These are phyloP conservation scores for Magallana angulata DNA, from an alignment of 1,140 invertebrate species.

Conservation along the genomic window DNA sequence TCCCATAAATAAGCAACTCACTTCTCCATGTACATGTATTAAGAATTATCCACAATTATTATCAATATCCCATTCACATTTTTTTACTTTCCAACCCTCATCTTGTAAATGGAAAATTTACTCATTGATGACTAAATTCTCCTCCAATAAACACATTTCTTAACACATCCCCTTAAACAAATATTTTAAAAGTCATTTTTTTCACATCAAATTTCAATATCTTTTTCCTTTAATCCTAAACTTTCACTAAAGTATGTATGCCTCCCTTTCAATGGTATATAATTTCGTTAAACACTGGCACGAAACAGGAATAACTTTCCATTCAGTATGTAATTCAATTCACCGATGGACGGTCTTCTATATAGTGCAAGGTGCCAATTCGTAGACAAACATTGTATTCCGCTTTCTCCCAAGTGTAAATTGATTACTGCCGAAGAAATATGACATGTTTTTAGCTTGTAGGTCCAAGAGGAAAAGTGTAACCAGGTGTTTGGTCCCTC, in stretches of 20 bases:
- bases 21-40: neutral
- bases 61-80: slow-evolving; percentile 25
- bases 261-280: slow-evolving; percentile 28
- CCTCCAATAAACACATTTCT: slow-evolving; percentile 27
- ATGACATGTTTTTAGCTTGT: slow-evolving; percentile 27
- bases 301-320: slow-evolving; percentile 35
- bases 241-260: slow-evolving; percentile 34
- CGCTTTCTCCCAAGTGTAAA: slow-evolving; percentile 31
- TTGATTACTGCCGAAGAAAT: neutral
- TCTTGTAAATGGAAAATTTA: slow-evolving; percentile 23
- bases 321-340: slow-evolving; percentile 29
- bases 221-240: slow-evolving; percentile 20
- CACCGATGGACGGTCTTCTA: slow-evolving; percentile 24
- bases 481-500: slow-evolving; percentile 24
- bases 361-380: slow-evolving; percentile 33
- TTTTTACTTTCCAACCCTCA: neutral
- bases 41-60: neutral
- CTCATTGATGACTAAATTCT: slow-evolving; percentile 28
- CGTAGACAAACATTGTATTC: slow-evolving; percentile 27
- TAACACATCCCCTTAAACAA: slow-evolving; percentile 23
- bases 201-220: slow-evolving; percentile 32
- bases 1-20: slow-evolving; percentile 10
- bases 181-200: slow-evolving; percentile 31
- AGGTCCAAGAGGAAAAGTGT: slow-evolving; percentile 12
- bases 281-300: slow-evolving; percentile 27